Evolutionary conservation across 1,140 invertebrate genomes (phyloP), one percentile per base, ranked within the genome.

Genomic region (Metaphire vulgaris): DNA sequence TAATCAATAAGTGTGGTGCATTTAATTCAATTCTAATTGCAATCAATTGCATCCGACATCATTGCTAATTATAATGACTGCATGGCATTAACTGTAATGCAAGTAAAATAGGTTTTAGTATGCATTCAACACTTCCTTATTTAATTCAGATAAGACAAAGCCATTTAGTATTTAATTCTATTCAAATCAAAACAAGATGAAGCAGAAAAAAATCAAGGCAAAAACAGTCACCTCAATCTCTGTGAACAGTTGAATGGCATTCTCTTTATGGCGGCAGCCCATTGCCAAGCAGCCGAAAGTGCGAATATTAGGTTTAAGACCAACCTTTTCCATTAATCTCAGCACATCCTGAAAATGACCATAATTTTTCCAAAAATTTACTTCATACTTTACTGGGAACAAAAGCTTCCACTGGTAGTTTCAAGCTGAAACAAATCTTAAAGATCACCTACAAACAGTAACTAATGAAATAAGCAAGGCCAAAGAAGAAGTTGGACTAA

Each of bases 261-360:
- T 75, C 71, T 65, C 67, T 41, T 32, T 56, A 33, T 29, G 74
- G 2, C 33, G 33, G 33, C 69, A 79, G 69, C 32, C 77, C 79
- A 77, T 76, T 67, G 77, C 79, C 56, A 33, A 56, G 56, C 33
- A 78, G 30, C 70, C 76, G 74, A 78, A 79, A 41, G 76, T 77
- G 26, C 30, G 30, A 21, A 94, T 88, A 85, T 96, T 90, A 2
- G 91, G 90, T 65, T 86, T 85, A 21, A 94, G 81, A 74, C 87
- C 86, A 14, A 87, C 80, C 69, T 88, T 82, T 77, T 88, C 86
- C 76, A 96, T 90, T 70, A 91, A 85, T 33, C 86, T 76, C 33
- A 92, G 84, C 2, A 93, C 89, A 75, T 88, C 85, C 89, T 91
- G 79, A 73, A 75, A 71, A 33, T 28, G 0, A 56, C 30, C 32